phyloP scores from a whole-genome alignment of 2,888 invertebrate genomes.

The Strigamia maritima region DNA sequence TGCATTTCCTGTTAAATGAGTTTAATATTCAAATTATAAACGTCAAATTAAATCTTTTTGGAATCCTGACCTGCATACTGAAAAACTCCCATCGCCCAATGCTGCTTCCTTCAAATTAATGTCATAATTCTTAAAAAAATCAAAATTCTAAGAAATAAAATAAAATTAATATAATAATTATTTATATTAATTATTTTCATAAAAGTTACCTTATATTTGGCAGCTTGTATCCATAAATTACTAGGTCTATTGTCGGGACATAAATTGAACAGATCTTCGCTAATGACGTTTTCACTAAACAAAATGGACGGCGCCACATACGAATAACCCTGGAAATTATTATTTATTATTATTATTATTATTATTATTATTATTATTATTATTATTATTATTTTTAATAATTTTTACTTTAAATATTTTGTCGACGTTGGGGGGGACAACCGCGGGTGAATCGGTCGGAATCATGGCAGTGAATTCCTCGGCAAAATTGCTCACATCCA shows the following conservation, averaged over 20 bases:
- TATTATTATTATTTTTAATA: background rate
- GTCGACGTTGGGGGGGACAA: slow-evolving; percentile 78
- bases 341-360: background rate
- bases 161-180: slow-evolving; percentile 13
- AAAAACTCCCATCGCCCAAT: slow-evolving; percentile 85
- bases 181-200: background rate
- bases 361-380: background rate
- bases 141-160: slow-evolving; percentile 63
- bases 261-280: slow-evolving; percentile 64
- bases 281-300: slow-evolving; percentile 73
- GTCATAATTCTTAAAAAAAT: slow-evolving; percentile 81
- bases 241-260: slow-evolving; percentile 58
- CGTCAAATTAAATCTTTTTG: background rate
- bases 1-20: slow-evolving; percentile 68
- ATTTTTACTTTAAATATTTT: slow-evolving; percentile 80
- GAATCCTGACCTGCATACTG: slow-evolving; percentile 64
- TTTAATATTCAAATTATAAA: no score
- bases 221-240: slow-evolving; percentile 57
- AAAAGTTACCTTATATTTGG: slow-evolving; percentile 59
- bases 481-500: slow-evolving; percentile 94
- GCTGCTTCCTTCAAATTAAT: slow-evolving; percentile 66
- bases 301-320: slow-evolving; percentile 90
- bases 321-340: slow-evolving; percentile 72
- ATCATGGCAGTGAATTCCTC: slow-evolving; percentile 93
- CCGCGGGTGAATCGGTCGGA: slow-evolving; percentile 86